A percentile compares a stretch with the other conserved stretches of the same genome.
phyloP scores from a whole-genome alignment of 2,888 invertebrate genomes.

The Pristionchus mayeri region DNA sequence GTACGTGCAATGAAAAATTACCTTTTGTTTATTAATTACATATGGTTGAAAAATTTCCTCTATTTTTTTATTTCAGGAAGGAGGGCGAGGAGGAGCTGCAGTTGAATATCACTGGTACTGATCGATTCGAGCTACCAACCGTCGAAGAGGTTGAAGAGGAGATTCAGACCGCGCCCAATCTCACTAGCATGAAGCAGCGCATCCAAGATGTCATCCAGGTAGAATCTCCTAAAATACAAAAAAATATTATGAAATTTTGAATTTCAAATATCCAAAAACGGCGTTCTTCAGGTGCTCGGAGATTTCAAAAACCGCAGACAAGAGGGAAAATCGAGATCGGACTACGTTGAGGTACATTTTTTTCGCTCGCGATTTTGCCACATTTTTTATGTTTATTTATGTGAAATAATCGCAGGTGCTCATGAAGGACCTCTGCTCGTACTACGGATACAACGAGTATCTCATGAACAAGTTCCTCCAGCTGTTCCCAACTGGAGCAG shows the following conservation, averaged over 20 bases:
- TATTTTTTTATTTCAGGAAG: slow-evolving; percentile 53
- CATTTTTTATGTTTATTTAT: background rate
- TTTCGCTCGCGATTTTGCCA: background rate
- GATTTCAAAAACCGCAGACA: slow-evolving; percentile 71
- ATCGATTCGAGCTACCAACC: slow-evolving; percentile 65
- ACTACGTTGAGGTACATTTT: slow-evolving; percentile 61
- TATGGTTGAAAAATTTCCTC: background rate
- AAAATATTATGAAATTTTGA: background rate
- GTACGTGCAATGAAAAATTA: slow-evolving; percentile 36
- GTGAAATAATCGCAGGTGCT: slow-evolving; percentile 84
- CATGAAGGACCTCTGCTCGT: slow-evolving; percentile 88
- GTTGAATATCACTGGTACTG: slow-evolving; percentile 66
- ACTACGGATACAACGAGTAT: slow-evolving; percentile 97
- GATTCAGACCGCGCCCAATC: slow-evolving; percentile 63
- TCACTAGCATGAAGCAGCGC: slow-evolving; percentile 69
- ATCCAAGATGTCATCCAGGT: slow-evolving; percentile 73
- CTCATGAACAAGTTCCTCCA: slow-evolving; percentile 93
- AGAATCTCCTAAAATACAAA: background rate
- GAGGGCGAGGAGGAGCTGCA: slow-evolving; percentile 72
- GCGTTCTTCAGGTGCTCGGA: slow-evolving; percentile 58
- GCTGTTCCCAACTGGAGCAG: slow-evolving; percentile 83
- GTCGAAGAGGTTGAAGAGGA: slow-evolving; percentile 71
- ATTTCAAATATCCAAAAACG: background rate
- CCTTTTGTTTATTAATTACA: background rate
- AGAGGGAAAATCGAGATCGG: slow-evolving; percentile 60